Evolutionary conservation across 2,797 vertebrate genomes (phyloP).

Genomic region (Phaenicophaeus curvirostris): DNA sequence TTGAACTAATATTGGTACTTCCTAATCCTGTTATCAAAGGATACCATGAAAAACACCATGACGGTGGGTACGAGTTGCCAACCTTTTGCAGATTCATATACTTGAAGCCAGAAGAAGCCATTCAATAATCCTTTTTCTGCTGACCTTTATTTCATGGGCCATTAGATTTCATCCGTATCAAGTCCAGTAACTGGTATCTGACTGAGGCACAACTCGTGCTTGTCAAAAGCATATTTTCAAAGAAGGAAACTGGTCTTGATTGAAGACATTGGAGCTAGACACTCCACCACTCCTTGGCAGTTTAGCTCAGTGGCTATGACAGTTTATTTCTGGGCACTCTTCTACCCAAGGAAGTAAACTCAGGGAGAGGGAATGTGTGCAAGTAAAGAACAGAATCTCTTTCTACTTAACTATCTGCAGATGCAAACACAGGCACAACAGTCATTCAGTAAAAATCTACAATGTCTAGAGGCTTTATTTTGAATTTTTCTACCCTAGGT

Average conservation of each 20-base stretch:
- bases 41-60: slow-evolving; percentile 32
- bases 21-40: slow-evolving; percentile 54
- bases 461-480: neutral
- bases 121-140: slow-evolving; percentile 26
- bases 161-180: slow-evolving; percentile 16
- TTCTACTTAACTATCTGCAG: slow-evolving; percentile 25
- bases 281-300: slow-evolving; percentile 42
- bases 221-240: slow-evolving; percentile 14
- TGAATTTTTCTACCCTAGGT: neutral
- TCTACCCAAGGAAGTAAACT: slow-evolving; percentile 58
- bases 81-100: neutral
- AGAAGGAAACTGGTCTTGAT: neutral
- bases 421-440: neutral
- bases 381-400: slow-evolving; percentile 26
- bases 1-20: slow-evolving; percentile 51
- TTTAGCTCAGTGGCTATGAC: slow-evolving; percentile 15
- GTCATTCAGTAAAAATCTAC: neutral
- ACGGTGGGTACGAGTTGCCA: neutral
- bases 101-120: neutral
- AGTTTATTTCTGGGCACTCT: slow-evolving; percentile 57
- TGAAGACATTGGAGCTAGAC: slow-evolving; percentile 19
- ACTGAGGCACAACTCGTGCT: slow-evolving; percentile 26
- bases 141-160: slow-evolving; percentile 61
- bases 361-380: slow-evolving; percentile 14
- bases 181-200: slow-evolving; percentile 23